Base-by-base conservation (phyloP, 2,888 invertebrate genomes). In the Lasius fuliginosus region DNA sequence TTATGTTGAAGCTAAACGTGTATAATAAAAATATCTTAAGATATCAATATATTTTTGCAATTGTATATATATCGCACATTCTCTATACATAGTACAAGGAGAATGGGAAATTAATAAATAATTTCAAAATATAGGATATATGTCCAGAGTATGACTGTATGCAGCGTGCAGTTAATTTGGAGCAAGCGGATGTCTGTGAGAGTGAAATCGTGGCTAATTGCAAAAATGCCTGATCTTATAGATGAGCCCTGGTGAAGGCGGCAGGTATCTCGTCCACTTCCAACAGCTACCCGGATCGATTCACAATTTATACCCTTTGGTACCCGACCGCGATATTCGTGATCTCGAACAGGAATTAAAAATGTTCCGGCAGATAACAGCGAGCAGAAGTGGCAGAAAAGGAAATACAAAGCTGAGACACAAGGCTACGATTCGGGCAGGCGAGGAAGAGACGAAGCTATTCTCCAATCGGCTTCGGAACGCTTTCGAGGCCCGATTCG, bases 291-390 rank as follows among this genome's bases (percentile, higher is more conserved):
- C 23, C 69, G 71, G 58, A 60, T 69, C 62, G 56, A 84, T 69
- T 81, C 82, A 86, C 77, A 76, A 81, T 85, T 85, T 81, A 77
- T 73, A 46, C 83, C 27, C 40, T 60, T 46, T 18, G 68, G 69
- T 82, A 27, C 68, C 60, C 23, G 64, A 18, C 46, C 33, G 30
- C 75, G 86, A 84, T 89, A 84, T 83, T 87, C 81, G 86, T 85
- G 90, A 86, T 86, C 85, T 76, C 71, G 71, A 83, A 74, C 60
- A 56, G 67, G 85, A 84, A 76, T 76, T 73, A 85, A 89, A 90
- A 90, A 90, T 84, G 84, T 81, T 86, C 86, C 40, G 83, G 84
- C 81, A 83, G 89, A 89, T 90, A 89, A 87, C 75, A 60, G 75
- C 67, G 65, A 79, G 79, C 67, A 65, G 67, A 60, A 84, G 73